Conservation (phyloP, 2,797 vertebrate species). For the Zalophus californianus region DNA sequence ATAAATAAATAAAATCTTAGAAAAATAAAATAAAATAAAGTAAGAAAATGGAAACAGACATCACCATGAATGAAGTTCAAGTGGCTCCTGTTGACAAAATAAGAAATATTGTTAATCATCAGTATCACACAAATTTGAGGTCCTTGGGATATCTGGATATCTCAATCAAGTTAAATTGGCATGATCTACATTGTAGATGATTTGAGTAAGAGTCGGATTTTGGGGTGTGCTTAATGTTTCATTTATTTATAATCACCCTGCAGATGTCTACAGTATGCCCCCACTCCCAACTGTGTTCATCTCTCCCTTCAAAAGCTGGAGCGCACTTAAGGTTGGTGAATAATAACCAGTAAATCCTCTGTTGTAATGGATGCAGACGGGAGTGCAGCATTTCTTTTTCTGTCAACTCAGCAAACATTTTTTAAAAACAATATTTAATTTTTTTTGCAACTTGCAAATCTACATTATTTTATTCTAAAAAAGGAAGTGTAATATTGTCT, state of each 20-base stretch:
- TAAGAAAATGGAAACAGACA: not conserved
- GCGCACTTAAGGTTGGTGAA: not conserved
- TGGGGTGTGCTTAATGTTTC: not conserved
- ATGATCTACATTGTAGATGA: not conserved
- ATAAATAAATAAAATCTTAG: not conserved
- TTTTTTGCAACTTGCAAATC: not conserved
- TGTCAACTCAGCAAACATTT: not conserved
- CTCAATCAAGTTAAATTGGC: not conserved
- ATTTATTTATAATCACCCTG: not conserved
- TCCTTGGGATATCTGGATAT: not conserved
- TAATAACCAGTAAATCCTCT: not conserved
- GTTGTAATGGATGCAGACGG: not conserved
- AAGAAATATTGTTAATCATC: not conserved
- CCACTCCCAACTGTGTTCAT: not conserved
- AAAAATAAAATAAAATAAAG: not conserved
- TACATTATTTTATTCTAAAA: conserved; percentile 14
- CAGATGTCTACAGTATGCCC: not conserved
- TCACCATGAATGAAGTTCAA: not conserved
- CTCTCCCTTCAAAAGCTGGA: not conserved
- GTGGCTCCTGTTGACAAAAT: not conserved
- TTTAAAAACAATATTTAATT: not conserved
- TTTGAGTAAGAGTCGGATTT: not conserved
- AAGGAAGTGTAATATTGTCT: not conserved
- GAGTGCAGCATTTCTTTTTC: not conserved
- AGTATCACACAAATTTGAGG: not conserved